phyloP scores from a whole-genome alignment of 2,113 vertebrate genomes.

The Grammomys surdaster region DNA sequence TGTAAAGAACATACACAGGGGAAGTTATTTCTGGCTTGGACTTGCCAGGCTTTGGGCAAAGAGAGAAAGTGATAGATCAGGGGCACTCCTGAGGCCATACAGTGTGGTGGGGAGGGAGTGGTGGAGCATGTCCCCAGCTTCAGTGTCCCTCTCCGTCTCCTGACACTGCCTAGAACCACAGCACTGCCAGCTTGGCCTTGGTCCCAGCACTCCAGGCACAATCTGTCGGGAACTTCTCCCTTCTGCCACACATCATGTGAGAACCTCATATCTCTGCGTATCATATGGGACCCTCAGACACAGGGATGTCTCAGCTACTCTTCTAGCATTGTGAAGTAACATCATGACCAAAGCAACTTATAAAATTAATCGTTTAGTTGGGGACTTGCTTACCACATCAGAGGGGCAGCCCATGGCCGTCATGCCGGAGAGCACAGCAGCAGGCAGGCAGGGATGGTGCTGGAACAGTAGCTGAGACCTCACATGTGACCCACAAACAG shows the following conservation, averaged over 20 bases:
- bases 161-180: neutral
- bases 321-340: neutral
- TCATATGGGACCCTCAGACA: neutral
- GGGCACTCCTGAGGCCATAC: neutral
- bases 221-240: neutral
- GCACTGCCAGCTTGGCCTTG: neutral
- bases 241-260: neutral
- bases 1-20: neutral
- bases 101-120: neutral
- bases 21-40: neutral
- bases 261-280: neutral
- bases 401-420: neutral
- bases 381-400: neutral
- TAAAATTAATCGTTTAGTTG: neutral
- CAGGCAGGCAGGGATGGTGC: neutral
- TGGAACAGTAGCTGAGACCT: neutral
- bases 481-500: neutral
- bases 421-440: too few species aligned
- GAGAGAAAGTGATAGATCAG: neutral
- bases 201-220: neutral
- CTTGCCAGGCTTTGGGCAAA: neutral
- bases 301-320: neutral
- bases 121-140: neutral
- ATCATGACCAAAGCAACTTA: neutral
- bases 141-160: neutral